Conservation (phyloP, 2,888 invertebrate genomes). For the Agrenia bidenticulata region DNA sequence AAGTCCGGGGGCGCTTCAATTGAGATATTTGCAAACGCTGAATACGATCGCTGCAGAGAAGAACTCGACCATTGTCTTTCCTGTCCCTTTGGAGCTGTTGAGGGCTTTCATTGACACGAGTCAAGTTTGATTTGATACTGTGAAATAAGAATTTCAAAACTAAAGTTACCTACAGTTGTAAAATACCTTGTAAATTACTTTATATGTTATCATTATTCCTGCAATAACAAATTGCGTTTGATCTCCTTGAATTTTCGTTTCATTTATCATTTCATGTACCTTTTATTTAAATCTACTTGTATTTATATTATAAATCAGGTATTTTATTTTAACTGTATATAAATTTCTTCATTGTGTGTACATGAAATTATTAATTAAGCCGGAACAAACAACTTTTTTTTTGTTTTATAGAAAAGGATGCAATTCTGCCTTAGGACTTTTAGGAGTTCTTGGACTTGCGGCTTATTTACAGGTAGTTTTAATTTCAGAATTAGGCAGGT, state of each 20-base stretch:
- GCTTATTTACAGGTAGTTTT: constrained; percentile 48
- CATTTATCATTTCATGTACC: background rate
- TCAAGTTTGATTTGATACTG: too few relatives aligned
- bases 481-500: too few relatives aligned
- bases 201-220: too few relatives aligned
- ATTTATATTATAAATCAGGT: too few relatives aligned
- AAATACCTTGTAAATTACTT: too few relatives aligned
- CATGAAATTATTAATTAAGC: too few relatives aligned
- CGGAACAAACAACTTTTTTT: too few relatives aligned
- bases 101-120: constrained; percentile 57
- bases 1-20: constrained; percentile 89
- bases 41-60: constrained; percentile 90
- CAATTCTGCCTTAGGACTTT: constrained; percentile 47
- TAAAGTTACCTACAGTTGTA: too few relatives aligned
- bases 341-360: too few relatives aligned
- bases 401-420: constrained; percentile 49
- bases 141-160: too few relatives aligned
- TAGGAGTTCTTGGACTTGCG: constrained; percentile 48
- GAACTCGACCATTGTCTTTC: constrained; percentile 92
- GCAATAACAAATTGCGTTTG: background rate
- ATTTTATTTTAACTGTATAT: too few relatives aligned
- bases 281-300: background rate
- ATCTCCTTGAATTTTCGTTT: background rate
- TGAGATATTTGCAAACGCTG: constrained; percentile 81
- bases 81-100: constrained; percentile 80